phyloP scores from a whole-genome alignment of 30 jellyfish, hydroid and myxozoan genomes.

The Aurelia aurita region DNA sequence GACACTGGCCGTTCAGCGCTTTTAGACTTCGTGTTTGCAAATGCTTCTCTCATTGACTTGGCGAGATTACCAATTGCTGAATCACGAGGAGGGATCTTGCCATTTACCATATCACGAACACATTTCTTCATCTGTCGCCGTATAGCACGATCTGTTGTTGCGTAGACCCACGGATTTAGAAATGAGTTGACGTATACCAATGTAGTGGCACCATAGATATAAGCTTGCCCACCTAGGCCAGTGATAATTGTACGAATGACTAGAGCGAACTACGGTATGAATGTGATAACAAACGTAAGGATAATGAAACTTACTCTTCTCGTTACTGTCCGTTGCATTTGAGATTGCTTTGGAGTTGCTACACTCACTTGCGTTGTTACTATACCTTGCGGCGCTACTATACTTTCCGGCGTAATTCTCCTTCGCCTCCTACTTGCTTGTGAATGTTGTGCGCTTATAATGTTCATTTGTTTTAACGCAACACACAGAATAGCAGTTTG shows the following conservation, averaged over 20 bases:
- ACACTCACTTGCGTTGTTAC: no score
- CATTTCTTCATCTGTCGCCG: slow-evolving; percentile 1
- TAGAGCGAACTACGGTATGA: slow-evolving; percentile 24
- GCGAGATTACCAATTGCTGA: no score
- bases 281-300: slow-evolving; percentile 7
- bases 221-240: neutral
- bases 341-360: no score
- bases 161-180: slow-evolving; percentile 24
- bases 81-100: no score
- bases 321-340: neutral
- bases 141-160: slow-evolving; percentile 8
- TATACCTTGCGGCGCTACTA: no score
- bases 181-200: slow-evolving; percentile 12
- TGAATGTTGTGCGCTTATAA: neutral
- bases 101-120: neutral
- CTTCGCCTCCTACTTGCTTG: neutral
- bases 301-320: neutral
- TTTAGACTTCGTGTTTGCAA: no score
- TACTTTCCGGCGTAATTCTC: no score
- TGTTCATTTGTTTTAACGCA: neutral
- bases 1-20: no score
- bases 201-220: neutral
- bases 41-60: no score
- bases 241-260: neutral
- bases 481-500: neutral